Percentiles rank a stretch among this genome's conserved stretches.
These are phyloP conservation scores for Timandra comae DNA, from an alignment of 2,888 invertebrate genomes.

Conservation along the genomic window DNA sequence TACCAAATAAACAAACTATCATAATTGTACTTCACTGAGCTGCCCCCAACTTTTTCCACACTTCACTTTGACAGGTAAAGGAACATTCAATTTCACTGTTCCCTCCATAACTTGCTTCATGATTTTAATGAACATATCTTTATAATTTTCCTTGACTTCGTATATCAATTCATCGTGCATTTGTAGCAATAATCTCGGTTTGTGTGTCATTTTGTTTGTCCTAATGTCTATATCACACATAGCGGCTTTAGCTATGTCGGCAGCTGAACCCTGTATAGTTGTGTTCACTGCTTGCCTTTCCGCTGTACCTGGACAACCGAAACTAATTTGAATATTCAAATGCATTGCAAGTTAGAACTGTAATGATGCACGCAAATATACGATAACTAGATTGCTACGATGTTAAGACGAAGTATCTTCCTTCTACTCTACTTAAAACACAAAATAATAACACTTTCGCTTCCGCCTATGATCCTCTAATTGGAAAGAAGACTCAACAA, in stretches of 20 bases:
- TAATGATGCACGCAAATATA: no score
- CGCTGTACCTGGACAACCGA: slow-evolving; percentile 87
- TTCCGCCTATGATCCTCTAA: no score
- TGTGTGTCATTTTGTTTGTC: slow-evolving; percentile 38
- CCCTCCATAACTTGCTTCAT: slow-evolving; percentile 89
- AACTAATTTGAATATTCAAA: no score
- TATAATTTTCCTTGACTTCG: slow-evolving; percentile 82
- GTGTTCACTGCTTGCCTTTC: slow-evolving; percentile 98
- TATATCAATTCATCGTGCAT: slow-evolving; percentile 98
- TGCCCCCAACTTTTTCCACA: slow-evolving; percentile 88
- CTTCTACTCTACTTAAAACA: no score
- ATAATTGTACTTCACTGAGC: slow-evolving; percentile 37
- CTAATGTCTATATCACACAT: slow-evolving; percentile 86
- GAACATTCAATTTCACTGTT: slow-evolving; percentile 82
- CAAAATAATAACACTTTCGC: no score
- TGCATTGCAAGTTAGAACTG: no score
- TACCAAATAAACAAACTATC: slow-evolving; percentile 14
- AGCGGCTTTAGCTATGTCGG: slow-evolving; percentile 95
- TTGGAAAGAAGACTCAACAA: no score
- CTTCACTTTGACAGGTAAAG: slow-evolving; percentile 92
- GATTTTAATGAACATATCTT: slow-evolving; percentile 75
- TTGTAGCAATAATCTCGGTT: slow-evolving; percentile 87
- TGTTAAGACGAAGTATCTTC: no score
- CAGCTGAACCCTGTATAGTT: slow-evolving; percentile 96
- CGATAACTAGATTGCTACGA: no score